These are phyloP conservation scores for Cuculus canorus DNA, from an alignment of 2,797 vertebrate species.

Conservation along the genomic window DNA sequence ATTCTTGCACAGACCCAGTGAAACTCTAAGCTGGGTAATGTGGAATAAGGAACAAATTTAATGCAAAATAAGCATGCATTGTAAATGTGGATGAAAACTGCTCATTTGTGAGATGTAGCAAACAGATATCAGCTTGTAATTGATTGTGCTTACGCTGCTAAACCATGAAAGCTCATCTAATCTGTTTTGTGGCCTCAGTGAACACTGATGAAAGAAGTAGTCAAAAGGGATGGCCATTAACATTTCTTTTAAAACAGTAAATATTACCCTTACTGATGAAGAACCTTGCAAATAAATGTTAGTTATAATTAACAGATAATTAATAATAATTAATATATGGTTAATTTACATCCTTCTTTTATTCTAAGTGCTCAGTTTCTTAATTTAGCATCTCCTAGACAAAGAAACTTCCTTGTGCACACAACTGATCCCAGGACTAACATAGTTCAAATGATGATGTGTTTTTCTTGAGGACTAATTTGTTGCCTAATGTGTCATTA, in stretches of 20 bases:
- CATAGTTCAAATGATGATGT: slow-evolving; percentile 16
- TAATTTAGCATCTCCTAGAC: slow-evolving; percentile 52
- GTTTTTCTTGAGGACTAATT: slow-evolving; percentile 21
- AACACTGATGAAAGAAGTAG: not conserved
- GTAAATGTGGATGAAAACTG: not conserved
- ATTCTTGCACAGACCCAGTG: not conserved
- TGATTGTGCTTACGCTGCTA: not conserved
- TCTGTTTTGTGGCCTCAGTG: not conserved
- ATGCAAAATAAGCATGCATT: not conserved
- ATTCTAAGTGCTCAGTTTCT: not conserved
- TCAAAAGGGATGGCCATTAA: not conserved
- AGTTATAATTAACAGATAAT: no score
- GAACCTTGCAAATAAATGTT: not conserved
- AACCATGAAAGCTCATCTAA: not conserved
- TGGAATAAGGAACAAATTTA: not conserved
- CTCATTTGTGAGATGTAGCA: not conserved
- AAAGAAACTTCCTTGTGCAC: slow-evolving; percentile 24
- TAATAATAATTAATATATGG: not conserved
- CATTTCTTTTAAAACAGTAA: not conserved
- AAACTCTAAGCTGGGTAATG: not conserved
- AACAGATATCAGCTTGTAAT: not conserved
- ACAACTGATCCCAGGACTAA: not conserved
- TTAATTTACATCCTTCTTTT: slow-evolving; percentile 11
- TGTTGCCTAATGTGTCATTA: slow-evolving; percentile 13
- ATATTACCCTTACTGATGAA: slow-evolving; percentile 20